phyloP scores from a whole-genome alignment of 2,113 vertebrate species.

The Cryptomyrus ogoouensis region DNA sequence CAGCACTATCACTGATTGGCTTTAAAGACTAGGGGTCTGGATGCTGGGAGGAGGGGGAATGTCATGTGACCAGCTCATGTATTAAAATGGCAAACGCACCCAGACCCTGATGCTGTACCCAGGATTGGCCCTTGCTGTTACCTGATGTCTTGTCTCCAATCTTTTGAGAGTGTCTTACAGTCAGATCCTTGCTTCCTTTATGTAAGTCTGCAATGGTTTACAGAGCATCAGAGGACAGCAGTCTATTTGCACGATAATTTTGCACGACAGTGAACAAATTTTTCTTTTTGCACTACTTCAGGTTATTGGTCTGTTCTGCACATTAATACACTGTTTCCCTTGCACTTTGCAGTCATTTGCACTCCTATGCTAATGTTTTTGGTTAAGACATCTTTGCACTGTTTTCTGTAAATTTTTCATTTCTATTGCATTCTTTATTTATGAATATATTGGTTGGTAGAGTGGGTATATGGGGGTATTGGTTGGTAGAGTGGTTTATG shows the following conservation, averaged over 20 bases:
- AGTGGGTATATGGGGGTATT: neutral
- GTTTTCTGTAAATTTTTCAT: neutral
- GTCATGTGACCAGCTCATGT: neutral
- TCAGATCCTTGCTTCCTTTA: neutral
- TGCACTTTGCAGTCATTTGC: neutral
- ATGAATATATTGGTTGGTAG: neutral
- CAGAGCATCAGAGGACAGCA: neutral
- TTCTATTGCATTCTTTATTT: neutral
- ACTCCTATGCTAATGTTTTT: neutral
- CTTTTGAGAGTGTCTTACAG: neutral
- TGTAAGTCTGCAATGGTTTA: neutral
- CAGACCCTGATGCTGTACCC: neutral
- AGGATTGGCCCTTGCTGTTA: neutral
- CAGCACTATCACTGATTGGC: no score
- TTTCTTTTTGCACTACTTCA: neutral
- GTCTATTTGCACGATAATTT: neutral
- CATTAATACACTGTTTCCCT: neutral
- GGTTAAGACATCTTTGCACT: neutral
- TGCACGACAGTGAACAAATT: neutral
- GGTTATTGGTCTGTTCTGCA: neutral
- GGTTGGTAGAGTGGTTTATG: no score
- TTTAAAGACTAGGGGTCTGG: no score
- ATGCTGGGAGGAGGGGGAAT: no score
- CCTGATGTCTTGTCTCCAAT: neutral
- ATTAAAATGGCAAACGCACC: neutral